phyloP scores from a whole-genome alignment of 1,140 invertebrate species.

The Eupeodes corollae region DNA sequence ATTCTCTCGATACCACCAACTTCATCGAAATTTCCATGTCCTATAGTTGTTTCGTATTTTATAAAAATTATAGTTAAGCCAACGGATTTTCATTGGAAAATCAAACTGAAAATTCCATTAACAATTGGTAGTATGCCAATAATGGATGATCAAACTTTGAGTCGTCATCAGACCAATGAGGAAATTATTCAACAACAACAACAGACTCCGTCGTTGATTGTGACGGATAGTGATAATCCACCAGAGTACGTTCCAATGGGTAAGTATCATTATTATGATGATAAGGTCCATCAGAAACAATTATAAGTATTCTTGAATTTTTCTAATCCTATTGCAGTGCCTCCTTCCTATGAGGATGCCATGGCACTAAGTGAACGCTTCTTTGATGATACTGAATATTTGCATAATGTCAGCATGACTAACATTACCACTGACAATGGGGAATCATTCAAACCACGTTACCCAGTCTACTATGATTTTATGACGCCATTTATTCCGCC shows the following conservation, averaged over 20 bases:
- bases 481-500: conserved; percentile 33
- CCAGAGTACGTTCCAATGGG: conserved; percentile 35
- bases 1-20: conserved; percentile 59
- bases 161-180: conserved; percentile 10
- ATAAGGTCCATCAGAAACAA: no score
- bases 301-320: no score
- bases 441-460: conserved; percentile 34
- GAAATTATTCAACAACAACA: conserved; percentile 4
- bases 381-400: conserved; percentile 30
- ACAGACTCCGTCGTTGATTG: conserved; percentile 23
- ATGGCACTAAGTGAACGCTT: conserved; percentile 36
- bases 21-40: conserved; percentile 53
- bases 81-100: conserved; percentile 41
- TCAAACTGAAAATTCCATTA: conserved; percentile 40
- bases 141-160: conserved; percentile 18
- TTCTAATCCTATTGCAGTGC: conserved; percentile 24
- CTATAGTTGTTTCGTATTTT: conserved; percentile 59
- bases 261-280: conserved; percentile 7
- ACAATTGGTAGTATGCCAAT: conserved; percentile 48
- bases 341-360: conserved; percentile 34
- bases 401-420: conserved; percentile 34
- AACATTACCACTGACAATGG: conserved; percentile 25
- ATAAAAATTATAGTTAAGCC: conserved; percentile 46
- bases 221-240: conserved; percentile 32
- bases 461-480: conserved; percentile 36